Evolutionary conservation across 2,113 vertebrate species (phyloP).

Genomic region (Garra rufa): DNA sequence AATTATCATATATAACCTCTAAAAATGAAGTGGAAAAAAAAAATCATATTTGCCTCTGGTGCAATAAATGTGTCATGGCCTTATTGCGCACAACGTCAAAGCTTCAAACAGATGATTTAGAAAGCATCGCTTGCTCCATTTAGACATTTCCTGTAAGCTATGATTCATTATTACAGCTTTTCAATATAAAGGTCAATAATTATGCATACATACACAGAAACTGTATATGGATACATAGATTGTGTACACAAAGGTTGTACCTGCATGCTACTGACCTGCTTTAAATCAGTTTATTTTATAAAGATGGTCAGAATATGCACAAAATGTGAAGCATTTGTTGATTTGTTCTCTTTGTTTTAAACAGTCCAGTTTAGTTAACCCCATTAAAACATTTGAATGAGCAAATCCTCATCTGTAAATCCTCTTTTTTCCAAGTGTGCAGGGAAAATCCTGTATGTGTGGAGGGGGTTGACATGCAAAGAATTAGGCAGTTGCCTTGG

Average conservation of each 20-base stretch:
- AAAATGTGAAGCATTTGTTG: slow-evolving; percentile 59
- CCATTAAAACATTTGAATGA: slow-evolving; percentile 69
- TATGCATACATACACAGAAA: slow-evolving; percentile 14
- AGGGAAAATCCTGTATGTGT: slow-evolving; percentile 44
- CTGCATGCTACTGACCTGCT: not conserved
- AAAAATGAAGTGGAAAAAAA: not conserved
- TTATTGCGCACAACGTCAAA: not conserved
- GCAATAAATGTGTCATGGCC: not conserved
- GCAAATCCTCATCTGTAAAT: slow-evolving; percentile 71
- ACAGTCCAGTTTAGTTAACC: slow-evolving; percentile 60
- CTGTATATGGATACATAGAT: not conserved
- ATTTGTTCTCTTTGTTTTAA: slow-evolving; percentile 47
- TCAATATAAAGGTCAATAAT: slow-evolving; percentile 26
- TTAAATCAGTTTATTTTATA: not conserved
- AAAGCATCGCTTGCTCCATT: not conserved
- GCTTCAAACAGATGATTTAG: not conserved
- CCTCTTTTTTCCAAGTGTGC: slow-evolving; percentile 56
- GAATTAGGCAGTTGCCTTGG: slow-evolving; percentile 73
- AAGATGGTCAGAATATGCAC: slow-evolving; percentile 4
- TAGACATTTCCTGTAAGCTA: not conserved
- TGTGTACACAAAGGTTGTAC: not conserved
- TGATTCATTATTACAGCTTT: slow-evolving; percentile 3
- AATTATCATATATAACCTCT: not conserved
- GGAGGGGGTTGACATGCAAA: slow-evolving; percentile 59
- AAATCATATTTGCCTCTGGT: not conserved